Percentiles rank a stretch among this genome's conserved stretches.
These are phyloP conservation scores for Calameuta filiformis DNA, from an alignment of 2,888 invertebrate genomes.

Conservation along the genomic window DNA sequence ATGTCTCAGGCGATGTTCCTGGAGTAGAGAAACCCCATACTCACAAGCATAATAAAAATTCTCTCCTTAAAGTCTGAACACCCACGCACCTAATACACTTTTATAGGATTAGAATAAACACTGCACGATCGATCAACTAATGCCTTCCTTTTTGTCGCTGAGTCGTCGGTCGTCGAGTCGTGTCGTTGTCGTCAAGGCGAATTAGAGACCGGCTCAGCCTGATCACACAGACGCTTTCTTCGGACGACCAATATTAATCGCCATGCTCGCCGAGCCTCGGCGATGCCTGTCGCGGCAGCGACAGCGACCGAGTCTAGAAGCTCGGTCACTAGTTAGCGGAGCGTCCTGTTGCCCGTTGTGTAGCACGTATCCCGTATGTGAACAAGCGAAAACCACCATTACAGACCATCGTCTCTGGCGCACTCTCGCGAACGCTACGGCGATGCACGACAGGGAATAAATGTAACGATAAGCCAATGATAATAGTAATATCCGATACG, in stretches of 20 bases:
- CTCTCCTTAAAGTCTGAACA: background rate
- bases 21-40: background rate
- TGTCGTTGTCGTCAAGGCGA: background rate
- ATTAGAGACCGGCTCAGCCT: background rate
- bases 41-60: background rate
- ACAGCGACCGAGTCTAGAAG: constrained; percentile 28
- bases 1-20: background rate
- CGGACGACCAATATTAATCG: constrained; percentile 10
- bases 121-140: background rate
- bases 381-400: constrained; percentile 20
- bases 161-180: background rate
- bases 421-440: constrained; percentile 15
- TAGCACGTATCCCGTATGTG: constrained; percentile 11
- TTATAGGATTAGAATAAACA: background rate
- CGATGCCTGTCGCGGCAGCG: constrained; percentile 18
- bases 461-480: background rate
- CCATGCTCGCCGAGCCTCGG: constrained; percentile 26
- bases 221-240: constrained; percentile 1
- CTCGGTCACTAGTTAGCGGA: constrained; percentile 65
- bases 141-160: background rate
- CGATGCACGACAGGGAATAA: constrained; percentile 19
- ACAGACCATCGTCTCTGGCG: constrained; percentile 20
- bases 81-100: constrained; percentile 1
- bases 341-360: constrained; percentile 68
- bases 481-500: background rate